Base-by-base conservation (phyloP, 2,888 invertebrate genomes). In the Dasysyrphus tricinctus region DNA sequence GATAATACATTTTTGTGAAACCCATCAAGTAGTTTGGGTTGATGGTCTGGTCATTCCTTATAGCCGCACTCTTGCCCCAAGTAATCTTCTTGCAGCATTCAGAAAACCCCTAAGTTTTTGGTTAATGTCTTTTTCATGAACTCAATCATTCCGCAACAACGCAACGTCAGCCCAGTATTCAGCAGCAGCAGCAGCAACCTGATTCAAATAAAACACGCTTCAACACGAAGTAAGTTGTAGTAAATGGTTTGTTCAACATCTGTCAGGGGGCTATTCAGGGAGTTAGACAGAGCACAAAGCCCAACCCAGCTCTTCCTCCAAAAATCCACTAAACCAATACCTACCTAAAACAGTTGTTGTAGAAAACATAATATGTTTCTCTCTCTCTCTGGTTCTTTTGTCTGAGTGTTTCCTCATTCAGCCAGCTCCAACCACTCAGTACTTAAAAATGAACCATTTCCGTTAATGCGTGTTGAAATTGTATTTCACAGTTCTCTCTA, bases 41-140 rank as follows among this genome's bases (percentile, higher is more conserved):
- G 24, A 24, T 24, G 24, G 24, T 24, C 24, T 24, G 47, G 16
- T 47, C n/a, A 16, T 16, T 7, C 3, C 7, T 9, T 12, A 51
- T 24, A 3, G 7, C n/a, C 7, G 1, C 44, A 44, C 6, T 44
- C 44, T 19, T 65, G 47, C 34, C 16, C 47, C 4, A 65, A 65
- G 44, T 65, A 65, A 65, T 65, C 47, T 65, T 24, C 24, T 65
- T 24, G 2, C 44, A 47, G 9, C 32, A 42, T 24, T 12, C 61
- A 42, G n/a, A 24, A 42, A 42, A 49, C 16, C 65, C 32, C 11
- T 3, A 24, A 39, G n/a, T n/a, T 59, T 59, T 34, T 32, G 47
- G 32, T 47, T 47, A 65, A 65, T 65, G 65, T 65, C 47, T 65
- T 65, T 65, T 65, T 65, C 65, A 49, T 65, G 19, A 47, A 47